Percentiles rank a stretch among this genome's conserved stretches.
These are phyloP conservation scores for Eubasilissa splendida DNA, from an alignment of 2,888 invertebrate species.

Conservation along the genomic window DNA sequence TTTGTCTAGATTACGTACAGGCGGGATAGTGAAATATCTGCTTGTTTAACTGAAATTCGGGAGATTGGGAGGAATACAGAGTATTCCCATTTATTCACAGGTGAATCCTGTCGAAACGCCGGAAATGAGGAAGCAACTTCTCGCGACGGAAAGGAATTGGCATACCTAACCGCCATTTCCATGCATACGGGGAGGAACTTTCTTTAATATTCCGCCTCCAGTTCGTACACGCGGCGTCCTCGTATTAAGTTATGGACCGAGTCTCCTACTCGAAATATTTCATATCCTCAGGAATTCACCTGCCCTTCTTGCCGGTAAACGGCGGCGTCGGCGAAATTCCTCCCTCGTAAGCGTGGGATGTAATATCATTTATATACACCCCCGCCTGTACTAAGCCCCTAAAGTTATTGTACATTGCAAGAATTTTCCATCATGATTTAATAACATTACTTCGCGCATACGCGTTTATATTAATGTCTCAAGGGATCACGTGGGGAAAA, in stretches of 20 bases:
- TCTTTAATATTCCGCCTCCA: conserved; percentile 18
- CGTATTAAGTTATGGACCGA: conserved; percentile 42
- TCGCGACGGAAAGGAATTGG: not conserved
- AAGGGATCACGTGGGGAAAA: no score
- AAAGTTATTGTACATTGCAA: conserved; percentile 1
- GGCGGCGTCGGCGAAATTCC: conserved; percentile 49
- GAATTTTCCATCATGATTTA: no score
- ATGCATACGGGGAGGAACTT: conserved; percentile 9
- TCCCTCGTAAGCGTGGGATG: not conserved
- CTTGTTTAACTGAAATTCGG: no score
- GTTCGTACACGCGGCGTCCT: conserved; percentile 21
- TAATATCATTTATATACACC: conserved; percentile 5
- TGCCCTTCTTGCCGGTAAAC: conserved; percentile 45
- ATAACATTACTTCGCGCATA: no score
- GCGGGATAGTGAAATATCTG: no score
- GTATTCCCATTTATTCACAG: conserved; percentile 18
- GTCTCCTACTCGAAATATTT: conserved; percentile 50
- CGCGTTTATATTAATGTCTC: no score
- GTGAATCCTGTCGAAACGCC: conserved; percentile 3
- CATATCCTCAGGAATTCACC: conserved; percentile 57
- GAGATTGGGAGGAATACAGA: conserved; percentile 7
- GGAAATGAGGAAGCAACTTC: conserved; percentile 24
- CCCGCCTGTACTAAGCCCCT: not conserved
- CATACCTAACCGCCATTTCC: conserved; percentile 16
- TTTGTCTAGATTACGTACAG: no score